A percentile compares a stretch with the other conserved stretches of the same genome.
Conservation (phyloP, 2,113 vertebrate genomes). For the Candoia aspera region DNA sequence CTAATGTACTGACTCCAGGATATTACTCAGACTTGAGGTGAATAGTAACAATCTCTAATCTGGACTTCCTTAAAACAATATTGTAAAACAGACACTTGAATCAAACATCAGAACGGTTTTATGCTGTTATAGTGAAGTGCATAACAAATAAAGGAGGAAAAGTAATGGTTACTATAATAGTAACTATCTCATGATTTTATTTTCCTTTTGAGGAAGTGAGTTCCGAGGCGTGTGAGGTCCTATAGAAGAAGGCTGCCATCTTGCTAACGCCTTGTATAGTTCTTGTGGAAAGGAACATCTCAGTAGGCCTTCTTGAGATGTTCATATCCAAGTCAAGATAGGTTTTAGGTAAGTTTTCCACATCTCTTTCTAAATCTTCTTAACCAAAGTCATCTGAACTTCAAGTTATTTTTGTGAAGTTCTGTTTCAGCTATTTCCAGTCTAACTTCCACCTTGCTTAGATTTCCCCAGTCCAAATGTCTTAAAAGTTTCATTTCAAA, state of each 20-base stretch:
- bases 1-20: neutral
- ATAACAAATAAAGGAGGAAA: neutral
- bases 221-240: neutral
- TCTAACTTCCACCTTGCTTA: neutral
- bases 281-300: neutral
- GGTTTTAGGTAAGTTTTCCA: neutral
- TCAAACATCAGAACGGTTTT: neutral
- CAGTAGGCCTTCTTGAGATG: neutral
- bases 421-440: neutral
- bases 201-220: neutral
- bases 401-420: neutral
- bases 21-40: neutral
- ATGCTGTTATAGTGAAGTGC: neutral
- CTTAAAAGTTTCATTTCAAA: neutral
- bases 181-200: neutral
- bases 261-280: too few relatives aligned
- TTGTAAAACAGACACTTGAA: neutral
- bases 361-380: neutral
- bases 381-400: neutral
- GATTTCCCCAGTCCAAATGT: neutral
- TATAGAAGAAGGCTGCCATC: neutral
- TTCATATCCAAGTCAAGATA: neutral
- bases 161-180: neutral
- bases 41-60: neutral
- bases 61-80: neutral